Evolutionary conservation across 1,140 invertebrate genomes (phyloP).

Genomic region (Drosophila nannoptera): DNA sequence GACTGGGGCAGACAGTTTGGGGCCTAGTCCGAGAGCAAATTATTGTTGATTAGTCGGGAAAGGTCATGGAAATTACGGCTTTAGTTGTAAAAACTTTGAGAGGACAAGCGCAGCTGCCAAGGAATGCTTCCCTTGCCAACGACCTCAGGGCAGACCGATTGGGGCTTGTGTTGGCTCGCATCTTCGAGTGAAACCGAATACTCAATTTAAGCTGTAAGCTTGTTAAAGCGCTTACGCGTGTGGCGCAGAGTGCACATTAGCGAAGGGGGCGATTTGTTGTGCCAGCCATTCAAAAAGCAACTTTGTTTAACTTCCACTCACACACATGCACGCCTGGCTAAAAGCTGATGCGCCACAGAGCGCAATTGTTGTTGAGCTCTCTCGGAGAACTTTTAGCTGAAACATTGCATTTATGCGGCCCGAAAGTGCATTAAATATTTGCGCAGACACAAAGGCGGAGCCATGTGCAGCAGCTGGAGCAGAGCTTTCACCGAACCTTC

Average conservation of each 20-base stretch:
- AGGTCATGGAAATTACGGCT: not conserved
- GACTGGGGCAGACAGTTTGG: slow-evolving; percentile 13
- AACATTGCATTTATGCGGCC: slow-evolving; percentile 24
- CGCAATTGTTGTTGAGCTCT: slow-evolving; percentile 15
- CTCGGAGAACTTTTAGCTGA: slow-evolving; percentile 8
- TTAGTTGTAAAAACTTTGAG: not conserved
- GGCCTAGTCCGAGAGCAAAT: not conserved
- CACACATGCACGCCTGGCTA: not conserved
- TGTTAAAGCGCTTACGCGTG: no score
- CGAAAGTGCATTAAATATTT: slow-evolving; percentile 47
- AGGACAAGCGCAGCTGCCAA: not conserved
- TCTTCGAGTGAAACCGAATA: no score
- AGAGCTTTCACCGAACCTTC: not conserved
- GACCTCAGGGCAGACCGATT: no score
- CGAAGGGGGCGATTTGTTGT: not conserved
- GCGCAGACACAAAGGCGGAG: slow-evolving; percentile 12
- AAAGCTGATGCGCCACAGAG: slow-evolving; percentile 13
- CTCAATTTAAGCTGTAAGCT: no score
- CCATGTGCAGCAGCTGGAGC: not conserved
- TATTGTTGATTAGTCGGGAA: not conserved
- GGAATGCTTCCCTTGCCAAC: no score
- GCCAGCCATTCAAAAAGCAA: not conserved
- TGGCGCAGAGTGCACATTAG: no score
- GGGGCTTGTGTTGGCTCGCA: no score
- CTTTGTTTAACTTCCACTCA: not conserved